Base-by-base conservation (phyloP, 1,140 invertebrate species). In the Calephelis virginiensis region DNA sequence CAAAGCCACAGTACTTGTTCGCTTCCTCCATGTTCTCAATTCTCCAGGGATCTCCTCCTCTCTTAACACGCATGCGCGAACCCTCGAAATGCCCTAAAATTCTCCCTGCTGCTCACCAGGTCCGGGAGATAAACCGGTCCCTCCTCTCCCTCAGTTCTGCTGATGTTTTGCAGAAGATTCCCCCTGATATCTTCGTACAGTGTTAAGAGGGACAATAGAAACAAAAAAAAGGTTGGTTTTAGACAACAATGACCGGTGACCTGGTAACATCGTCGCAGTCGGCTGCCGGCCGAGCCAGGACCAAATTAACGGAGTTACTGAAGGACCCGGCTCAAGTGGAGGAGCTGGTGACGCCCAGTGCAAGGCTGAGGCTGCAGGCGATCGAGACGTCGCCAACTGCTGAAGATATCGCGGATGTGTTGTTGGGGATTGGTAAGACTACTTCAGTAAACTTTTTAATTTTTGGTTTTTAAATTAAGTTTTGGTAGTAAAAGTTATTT, bases 181-280 rank as follows among this genome's bases (percentile, higher is more conserved):
- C n/a, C n/a, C n/a, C n/a, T n/a, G n/a, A n/a, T n/a, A n/a, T n/a
- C n/a, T n/a, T n/a, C n/a, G n/a, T n/a, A n/a, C n/a, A n/a, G n/a
- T n/a, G n/a, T n/a, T n/a, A n/a, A 43, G 40, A 43, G 1, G 7
- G 40, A 43, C 38, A 12, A 28, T 60, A 13, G n/a, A 64, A 10
- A 8, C 8, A 11, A 63, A 66, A 49, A 63, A 61, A 61, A 63
- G 28, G 72, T 72, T 63, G 17, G 66, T 67, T 63, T 38, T 37
- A 94, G 90, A 85, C 92, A 66, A 96, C 96, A 13, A 92, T 94
- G 69, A 96, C 97, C 5, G 98, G 98, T 0, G 98, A 99, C 89
- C 93, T 98, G 14, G 78, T 99, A 11, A 95, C 96, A 6, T 92
- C 90, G 28, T 95, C 90, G 59, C 85, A 90, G 45, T 77, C 92